Evolutionary conservation across 2,888 invertebrate species (phyloP).

Genomic region (Troides helena): DNA sequence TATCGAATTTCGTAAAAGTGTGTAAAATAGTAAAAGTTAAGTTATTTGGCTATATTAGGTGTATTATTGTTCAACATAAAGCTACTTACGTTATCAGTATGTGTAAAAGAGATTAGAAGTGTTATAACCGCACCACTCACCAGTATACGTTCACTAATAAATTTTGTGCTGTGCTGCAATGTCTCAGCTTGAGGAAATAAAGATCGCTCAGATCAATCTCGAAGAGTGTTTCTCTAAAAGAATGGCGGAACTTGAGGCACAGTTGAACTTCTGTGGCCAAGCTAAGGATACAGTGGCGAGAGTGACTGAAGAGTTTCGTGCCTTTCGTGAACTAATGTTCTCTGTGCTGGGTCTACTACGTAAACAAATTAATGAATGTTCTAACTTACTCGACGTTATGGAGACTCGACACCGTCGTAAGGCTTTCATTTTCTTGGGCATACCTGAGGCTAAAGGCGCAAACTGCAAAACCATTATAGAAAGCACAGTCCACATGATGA

Average conservation of each 20-base stretch:
- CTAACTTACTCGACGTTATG: too few relatives aligned
- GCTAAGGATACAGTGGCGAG: conserved; percentile 1
- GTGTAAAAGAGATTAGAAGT: background rate
- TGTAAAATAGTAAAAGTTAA: too few relatives aligned
- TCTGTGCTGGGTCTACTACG: too few relatives aligned
- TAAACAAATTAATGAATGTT: too few relatives aligned
- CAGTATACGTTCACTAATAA: background rate
- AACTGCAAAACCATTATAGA: background rate
- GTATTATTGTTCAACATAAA: too few relatives aligned
- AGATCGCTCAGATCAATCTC: background rate
- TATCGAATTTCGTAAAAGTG: too few relatives aligned
- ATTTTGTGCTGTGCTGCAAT: too few relatives aligned
- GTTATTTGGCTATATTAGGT: too few relatives aligned
- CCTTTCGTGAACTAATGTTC: background rate
- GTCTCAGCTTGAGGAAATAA: background rate
- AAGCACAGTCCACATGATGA: background rate
- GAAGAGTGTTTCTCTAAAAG: conserved; percentile 1
- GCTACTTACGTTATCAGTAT: too few relatives aligned
- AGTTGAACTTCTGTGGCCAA: background rate
- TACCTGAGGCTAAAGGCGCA: too few relatives aligned
- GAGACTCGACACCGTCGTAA: too few relatives aligned
- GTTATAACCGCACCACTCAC: background rate
- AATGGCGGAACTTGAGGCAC: background rate
- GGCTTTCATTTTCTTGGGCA: too few relatives aligned
- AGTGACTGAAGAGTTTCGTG: background rate